Percentiles rank a stretch among this genome's conserved stretches.
These are phyloP conservation scores for Miltochrista miniata DNA, from an alignment of 2,888 invertebrate species.

Conservation along the genomic window DNA sequence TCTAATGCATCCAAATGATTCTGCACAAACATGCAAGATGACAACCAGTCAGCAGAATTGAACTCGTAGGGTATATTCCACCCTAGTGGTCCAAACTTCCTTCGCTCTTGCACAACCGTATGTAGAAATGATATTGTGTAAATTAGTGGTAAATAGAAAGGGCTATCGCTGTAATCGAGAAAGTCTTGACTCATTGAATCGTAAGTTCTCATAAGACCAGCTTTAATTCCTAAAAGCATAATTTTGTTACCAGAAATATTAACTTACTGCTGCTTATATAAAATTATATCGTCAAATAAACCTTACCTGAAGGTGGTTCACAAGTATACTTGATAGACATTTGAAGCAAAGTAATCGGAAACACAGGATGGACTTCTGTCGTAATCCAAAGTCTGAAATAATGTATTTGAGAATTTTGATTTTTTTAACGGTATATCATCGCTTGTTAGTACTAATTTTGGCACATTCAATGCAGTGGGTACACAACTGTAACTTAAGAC, in stretches of 20 bases:
- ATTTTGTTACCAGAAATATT: not conserved
- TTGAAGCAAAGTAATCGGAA: slow-evolving; percentile 93
- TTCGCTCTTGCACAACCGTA: slow-evolving; percentile 92
- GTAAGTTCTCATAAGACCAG: slow-evolving; percentile 93
- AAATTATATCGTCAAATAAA: not conserved
- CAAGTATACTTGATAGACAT: slow-evolving; percentile 94
- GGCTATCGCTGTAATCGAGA: slow-evolving; percentile 91
- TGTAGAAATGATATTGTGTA: slow-evolving; percentile 94
- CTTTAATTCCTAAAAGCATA: slow-evolving; percentile 86
- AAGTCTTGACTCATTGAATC: slow-evolving; percentile 92
- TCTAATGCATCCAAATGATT: slow-evolving; percentile 93
- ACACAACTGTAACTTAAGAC: too few relatives aligned
- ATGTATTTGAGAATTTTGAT: not conserved
- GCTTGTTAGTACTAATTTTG: too few relatives aligned
- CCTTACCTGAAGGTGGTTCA: slow-evolving; percentile 92
- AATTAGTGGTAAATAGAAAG: slow-evolving; percentile 91
- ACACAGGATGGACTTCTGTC: slow-evolving; percentile 90
- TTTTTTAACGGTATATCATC: too few relatives aligned
- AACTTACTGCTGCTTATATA: too few relatives aligned
- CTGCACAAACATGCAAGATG: slow-evolving; percentile 93
- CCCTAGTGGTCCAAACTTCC: slow-evolving; percentile 94
- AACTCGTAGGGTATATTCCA: slow-evolving; percentile 98
- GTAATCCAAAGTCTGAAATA: slow-evolving; percentile 91
- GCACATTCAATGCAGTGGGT: too few relatives aligned
- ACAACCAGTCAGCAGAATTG: slow-evolving; percentile 94